Base-by-base conservation (phyloP, 2,797 vertebrate species). In the Lophotriccus pileatus region DNA sequence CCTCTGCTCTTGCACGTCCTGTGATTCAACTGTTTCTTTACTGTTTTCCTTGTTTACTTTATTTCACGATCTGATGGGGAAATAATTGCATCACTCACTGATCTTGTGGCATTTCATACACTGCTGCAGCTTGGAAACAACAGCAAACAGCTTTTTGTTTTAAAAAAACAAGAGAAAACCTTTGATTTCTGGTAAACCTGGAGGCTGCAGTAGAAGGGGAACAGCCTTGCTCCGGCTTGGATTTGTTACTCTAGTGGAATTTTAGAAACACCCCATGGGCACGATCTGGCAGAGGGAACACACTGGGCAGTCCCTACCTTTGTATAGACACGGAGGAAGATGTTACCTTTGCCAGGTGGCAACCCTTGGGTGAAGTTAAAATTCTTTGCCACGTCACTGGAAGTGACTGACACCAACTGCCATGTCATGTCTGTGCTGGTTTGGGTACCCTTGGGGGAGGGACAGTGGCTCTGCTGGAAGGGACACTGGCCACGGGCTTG, bases 11-110 rank as follows among this genome's bases (percentile, higher is more conserved):
- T 37, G 49, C 73, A 46, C 68, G 17, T 66, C 64, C 68, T 0
- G 0, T 93, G 91, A 92, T 95, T 94, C 87, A 78, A 78, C 79
- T 84, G 53, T 80, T 96, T 95, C 91, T 95, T 76, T 85, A 30
- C 66, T 39, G 22, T 67, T 96, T 92, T 90, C 49, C 86, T 69
- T 91, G 82, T 95, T 96, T 87, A 72, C 84, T 93, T 91, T 93
- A 34, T 84, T 94, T 93, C 75, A 46, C 9, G n/a, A 77, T 89
- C 39, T 82, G 84, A 89, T 94, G 93, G 90, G 79, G 94, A 94
- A 96, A 92, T 87, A 92, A 86, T 95, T 95, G 89, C 93, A 90
- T 96, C 95, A 95, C 32, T 15, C 23, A 1, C 66, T 18, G 81
- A 89, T 92, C 86, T 67, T 73, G 90, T 89, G 90, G 90, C 73